A percentile compares a stretch with the other conserved stretches of the same genome.
Evolutionary conservation across 2,113 vertebrate species (phyloP).

Genomic region (Noctilio leporinus): DNA sequence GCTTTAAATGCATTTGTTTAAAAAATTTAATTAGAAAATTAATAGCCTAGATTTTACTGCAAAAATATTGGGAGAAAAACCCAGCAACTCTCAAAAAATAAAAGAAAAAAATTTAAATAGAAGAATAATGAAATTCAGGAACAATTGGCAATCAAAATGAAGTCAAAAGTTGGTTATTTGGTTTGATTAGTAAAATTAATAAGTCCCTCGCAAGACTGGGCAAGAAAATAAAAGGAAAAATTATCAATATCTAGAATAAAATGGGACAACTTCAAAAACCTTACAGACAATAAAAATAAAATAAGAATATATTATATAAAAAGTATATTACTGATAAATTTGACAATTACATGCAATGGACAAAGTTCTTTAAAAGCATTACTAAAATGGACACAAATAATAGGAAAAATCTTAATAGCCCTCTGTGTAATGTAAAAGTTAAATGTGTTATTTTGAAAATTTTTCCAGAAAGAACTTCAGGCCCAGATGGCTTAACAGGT

Average conservation of each 20-base stretch:
- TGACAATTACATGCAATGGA: background rate
- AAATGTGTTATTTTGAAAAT: background rate
- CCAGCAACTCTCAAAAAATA: background rate
- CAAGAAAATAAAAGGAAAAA: background rate
- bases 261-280: background rate
- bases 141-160: background rate
- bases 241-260: background rate
- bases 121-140: background rate
- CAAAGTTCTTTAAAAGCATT: background rate
- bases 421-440: background rate
- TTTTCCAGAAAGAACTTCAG: background rate
- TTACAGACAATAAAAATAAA: background rate
- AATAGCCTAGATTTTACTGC: background rate
- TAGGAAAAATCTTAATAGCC: background rate
- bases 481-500: constrained; percentile 10
- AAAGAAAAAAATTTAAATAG: background rate
- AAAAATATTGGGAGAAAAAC: background rate
- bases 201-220: background rate
- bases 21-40: background rate
- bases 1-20: background rate
- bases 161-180: background rate
- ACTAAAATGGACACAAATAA: background rate
- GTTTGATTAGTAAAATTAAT: background rate
- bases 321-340: background rate
- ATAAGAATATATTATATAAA: background rate